Evolutionary conservation across 2,888 invertebrate species (phyloP).

Genomic region (Drosophila multiciliata): DNA sequence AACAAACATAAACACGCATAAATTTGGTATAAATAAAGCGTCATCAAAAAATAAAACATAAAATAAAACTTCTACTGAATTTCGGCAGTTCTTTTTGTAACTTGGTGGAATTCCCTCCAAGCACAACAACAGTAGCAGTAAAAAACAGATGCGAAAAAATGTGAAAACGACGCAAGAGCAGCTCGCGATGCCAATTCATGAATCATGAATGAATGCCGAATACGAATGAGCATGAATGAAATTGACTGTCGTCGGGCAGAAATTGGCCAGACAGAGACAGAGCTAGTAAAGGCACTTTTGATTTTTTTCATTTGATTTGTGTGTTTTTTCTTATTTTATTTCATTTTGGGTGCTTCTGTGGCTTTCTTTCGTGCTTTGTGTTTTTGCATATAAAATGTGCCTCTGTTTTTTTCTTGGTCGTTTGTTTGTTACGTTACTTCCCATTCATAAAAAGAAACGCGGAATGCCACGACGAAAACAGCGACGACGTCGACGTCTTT

Average conservation of each 20-base stretch:
- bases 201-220: constrained; percentile 51
- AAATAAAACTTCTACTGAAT: constrained; percentile 21
- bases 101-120: constrained; percentile 54
- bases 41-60: constrained; percentile 21
- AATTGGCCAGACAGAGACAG: constrained; percentile 18
- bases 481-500: constrained; percentile 39
- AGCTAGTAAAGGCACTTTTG: constrained; percentile 50
- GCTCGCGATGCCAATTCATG: constrained; percentile 49
- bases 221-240: constrained; percentile 64
- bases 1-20: constrained; percentile 22
- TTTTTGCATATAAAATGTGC: constrained; percentile 53
- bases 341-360: constrained; percentile 28
- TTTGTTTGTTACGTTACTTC: constrained; percentile 32
- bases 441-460: constrained; percentile 69
- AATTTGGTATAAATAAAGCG: constrained; percentile 52
- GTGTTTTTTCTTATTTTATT: constrained; percentile 21
- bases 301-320: constrained; percentile 67
- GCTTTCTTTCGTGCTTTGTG: constrained; percentile 35
- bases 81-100: constrained; percentile 39
- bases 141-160: constrained; percentile 40
- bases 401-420: constrained; percentile 34
- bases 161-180: constrained; percentile 51
- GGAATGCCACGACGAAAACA: constrained; percentile 43
- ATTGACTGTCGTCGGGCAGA: constrained; percentile 59
- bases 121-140: constrained; percentile 24